Evolutionary conservation across 1,140 invertebrate genomes (phyloP).

Genomic region (Oreohelix idahoensis): DNA sequence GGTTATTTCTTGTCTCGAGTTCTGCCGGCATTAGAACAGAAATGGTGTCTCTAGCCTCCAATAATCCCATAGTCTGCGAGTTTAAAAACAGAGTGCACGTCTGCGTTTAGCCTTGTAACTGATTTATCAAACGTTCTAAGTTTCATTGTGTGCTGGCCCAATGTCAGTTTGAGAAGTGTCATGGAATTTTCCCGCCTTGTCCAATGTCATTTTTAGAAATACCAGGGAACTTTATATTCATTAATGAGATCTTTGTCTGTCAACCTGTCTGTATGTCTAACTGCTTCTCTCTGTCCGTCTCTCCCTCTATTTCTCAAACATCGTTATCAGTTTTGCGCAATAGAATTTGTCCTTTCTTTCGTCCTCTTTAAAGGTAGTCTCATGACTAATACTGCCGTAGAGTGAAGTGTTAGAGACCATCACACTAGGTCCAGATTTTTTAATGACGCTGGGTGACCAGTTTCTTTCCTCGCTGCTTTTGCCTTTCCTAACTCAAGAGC

Average conservation of each 20-base stretch:
- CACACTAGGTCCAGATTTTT: too few species aligned
- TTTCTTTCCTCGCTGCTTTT: too few species aligned
- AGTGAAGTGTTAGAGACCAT: too few species aligned
- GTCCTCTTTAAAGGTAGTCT: too few species aligned
- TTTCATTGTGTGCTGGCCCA: not conserved
- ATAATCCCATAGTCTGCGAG: not conserved
- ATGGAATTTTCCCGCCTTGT: not conserved
- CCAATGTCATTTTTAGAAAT: not conserved
- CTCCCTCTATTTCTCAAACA: not conserved
- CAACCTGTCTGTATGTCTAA: not conserved
- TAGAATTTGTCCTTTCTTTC: not conserved
- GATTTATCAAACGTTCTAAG: too few species aligned
- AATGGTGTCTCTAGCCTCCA: not conserved
- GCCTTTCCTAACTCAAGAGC: too few species aligned
- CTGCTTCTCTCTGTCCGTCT: not conserved
- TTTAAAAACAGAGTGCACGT: not conserved
- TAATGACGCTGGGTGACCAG: too few species aligned
- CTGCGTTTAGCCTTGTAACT: too few species aligned
- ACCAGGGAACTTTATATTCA: not conserved
- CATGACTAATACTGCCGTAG: too few species aligned
- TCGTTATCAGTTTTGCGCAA: too few species aligned
- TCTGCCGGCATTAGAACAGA: not conserved
- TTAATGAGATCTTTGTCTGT: not conserved
- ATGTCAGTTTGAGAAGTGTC: not conserved
- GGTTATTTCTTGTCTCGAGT: not conserved